Conservation (phyloP, 2,797 vertebrate species). For the Lithobates pipiens region DNA sequence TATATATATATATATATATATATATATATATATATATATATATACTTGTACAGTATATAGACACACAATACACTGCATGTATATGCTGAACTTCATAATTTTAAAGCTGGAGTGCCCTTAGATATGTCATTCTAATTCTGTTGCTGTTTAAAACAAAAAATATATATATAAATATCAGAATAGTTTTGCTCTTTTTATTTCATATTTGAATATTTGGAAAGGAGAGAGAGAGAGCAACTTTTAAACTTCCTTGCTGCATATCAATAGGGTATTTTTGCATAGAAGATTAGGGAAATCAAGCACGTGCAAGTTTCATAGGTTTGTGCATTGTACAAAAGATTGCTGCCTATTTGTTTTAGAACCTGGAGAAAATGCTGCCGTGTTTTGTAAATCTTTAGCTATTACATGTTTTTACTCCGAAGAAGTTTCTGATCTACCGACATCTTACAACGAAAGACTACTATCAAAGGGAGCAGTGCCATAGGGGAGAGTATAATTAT, state of each 20-base stretch:
- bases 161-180: too few relatives aligned
- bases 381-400: not conserved
- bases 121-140: too few relatives aligned
- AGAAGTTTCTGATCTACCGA: not conserved
- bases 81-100: too few relatives aligned
- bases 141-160: too few relatives aligned
- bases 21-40: too few relatives aligned
- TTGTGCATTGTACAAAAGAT: not conserved
- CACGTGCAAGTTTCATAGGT: not conserved
- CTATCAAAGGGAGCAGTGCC: not conserved
- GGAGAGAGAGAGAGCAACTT: too few relatives aligned
- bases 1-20: too few relatives aligned
- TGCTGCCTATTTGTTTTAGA: not conserved
- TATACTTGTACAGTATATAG: too few relatives aligned
- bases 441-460: not conserved
- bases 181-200: too few relatives aligned
- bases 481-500: not conserved
- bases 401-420: not conserved
- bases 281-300: not conserved
- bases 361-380: not conserved
- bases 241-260: not conserved
- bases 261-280: not conserved
- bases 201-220: too few relatives aligned
- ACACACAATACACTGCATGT: too few relatives aligned
- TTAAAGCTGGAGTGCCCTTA: too few relatives aligned